A percentile compares a stretch with the other conserved stretches of the same genome.
Evolutionary conservation across 2,797 vertebrate genomes (phyloP).

Genomic region (Urophycis tenuis): DNA sequence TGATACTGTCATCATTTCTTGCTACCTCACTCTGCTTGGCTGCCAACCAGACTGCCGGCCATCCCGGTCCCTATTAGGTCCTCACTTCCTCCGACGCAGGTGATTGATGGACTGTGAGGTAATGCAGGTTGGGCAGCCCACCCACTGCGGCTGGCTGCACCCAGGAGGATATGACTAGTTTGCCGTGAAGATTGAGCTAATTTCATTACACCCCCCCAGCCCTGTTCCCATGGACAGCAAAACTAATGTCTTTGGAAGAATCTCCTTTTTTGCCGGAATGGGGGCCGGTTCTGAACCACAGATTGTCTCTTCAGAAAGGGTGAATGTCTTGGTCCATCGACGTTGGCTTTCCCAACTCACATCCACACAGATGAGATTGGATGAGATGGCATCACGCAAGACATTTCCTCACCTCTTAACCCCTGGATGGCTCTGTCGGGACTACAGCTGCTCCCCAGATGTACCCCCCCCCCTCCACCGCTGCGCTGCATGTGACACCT

Average conservation of each 20-base stretch:
- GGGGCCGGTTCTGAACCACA: conserved; percentile 16
- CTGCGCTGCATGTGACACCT: neutral
- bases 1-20: neutral
- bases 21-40: neutral
- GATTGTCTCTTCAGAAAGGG: conserved; percentile 30
- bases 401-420: conserved; percentile 58
- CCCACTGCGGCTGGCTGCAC: conserved; percentile 34
- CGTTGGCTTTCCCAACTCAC: conserved; percentile 46
- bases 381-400: conserved; percentile 53
- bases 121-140: neutral
- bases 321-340: conserved; percentile 13
- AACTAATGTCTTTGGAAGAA: conserved; percentile 67
- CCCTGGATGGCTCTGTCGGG: conserved; percentile 31
- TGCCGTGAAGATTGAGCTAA: conserved; percentile 1
- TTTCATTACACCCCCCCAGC: neutral
- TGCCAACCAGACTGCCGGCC: neutral
- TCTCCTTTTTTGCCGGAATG: conserved; percentile 49
- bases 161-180: neutral
- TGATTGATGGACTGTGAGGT: neutral
- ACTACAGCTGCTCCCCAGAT: conserved; percentile 61
- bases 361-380: conserved; percentile 39
- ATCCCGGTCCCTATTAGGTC: neutral
- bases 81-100: neutral
- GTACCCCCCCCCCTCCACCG: conserved; percentile 26
- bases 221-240: conserved; percentile 46